Conservation (phyloP, 2,113 vertebrate genomes). For the Oreochromis niloticus region DNA sequence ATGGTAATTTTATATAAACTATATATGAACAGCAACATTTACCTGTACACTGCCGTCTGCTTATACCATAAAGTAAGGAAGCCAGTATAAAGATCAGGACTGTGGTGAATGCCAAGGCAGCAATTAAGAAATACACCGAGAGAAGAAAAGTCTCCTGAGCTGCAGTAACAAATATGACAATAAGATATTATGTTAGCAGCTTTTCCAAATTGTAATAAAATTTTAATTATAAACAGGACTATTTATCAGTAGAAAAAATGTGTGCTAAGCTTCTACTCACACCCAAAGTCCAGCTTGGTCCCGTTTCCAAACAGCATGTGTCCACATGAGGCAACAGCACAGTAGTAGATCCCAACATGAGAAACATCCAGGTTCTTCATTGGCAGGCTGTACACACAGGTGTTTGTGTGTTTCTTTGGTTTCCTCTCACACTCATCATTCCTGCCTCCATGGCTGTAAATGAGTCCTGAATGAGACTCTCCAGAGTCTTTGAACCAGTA, state of each 20-base stretch:
- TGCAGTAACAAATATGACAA: neutral
- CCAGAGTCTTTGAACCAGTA: neutral
- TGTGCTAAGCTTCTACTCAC: neutral
- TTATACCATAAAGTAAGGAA: neutral
- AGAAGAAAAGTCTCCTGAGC: neutral
- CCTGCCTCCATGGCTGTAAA: neutral
- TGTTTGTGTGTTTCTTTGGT: neutral
- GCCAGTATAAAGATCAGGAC: neutral
- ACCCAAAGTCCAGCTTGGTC: neutral
- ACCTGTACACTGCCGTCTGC: fast-evolving
- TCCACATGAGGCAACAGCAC: slow-evolving; percentile 23
- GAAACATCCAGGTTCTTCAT: neutral
- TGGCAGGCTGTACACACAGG: slow-evolving; percentile 21
- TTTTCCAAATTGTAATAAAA: no score
- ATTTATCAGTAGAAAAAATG: fast-evolving
- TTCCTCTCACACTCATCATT: neutral
- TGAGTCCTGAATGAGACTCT: neutral
- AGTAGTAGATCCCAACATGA: neutral
- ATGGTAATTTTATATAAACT: neutral
- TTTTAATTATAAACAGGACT: neutral
- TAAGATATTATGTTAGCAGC: neutral
- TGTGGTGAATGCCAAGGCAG: neutral
- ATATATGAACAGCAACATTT: neutral
- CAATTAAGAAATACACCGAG: neutral
- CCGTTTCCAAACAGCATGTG: neutral